Conservation (phyloP, 2,113 vertebrate species). For the Synchiropus splendidus region DNA sequence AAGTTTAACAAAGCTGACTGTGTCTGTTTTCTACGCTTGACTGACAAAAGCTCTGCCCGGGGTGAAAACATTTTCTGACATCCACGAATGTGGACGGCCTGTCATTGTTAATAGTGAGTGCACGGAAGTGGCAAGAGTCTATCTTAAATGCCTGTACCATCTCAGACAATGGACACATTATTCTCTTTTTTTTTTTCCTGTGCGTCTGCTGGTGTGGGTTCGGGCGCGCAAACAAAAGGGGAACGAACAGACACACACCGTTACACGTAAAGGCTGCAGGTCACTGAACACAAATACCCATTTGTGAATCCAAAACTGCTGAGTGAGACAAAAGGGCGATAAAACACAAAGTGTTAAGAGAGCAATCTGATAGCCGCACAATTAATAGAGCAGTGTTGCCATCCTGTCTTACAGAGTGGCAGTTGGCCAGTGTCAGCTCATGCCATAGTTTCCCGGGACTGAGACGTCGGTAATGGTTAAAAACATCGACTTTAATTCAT, state of each 20-base stretch:
- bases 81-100: slow-evolving; percentile 30
- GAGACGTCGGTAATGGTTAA: no score
- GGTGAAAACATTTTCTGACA: slow-evolving; percentile 37
- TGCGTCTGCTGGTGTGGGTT: slow-evolving; percentile 30
- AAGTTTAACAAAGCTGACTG: slow-evolving; percentile 19
- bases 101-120: slow-evolving; percentile 50
- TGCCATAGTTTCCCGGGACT: no score
- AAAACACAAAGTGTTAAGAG: no score
- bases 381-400: no score
- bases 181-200: slow-evolving; percentile 39
- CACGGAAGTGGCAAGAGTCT: slow-evolving; percentile 37
- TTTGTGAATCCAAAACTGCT: slow-evolving; percentile 32
- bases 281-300: slow-evolving; percentile 32
- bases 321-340: slow-evolving; percentile 26
- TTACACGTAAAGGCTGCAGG: slow-evolving; percentile 33
- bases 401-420: no score
- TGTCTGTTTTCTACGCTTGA: slow-evolving; percentile 25
- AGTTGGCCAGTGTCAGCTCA: no score
- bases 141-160: slow-evolving; percentile 52
- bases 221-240: slow-evolving; percentile 21
- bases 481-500: no score
- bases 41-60: slow-evolving; percentile 35
- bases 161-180: slow-evolving; percentile 56
- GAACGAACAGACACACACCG: slow-evolving; percentile 26
- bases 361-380: no score